Conservation (phyloP, 2,113 vertebrate species). For the Notechis scutatus region DNA sequence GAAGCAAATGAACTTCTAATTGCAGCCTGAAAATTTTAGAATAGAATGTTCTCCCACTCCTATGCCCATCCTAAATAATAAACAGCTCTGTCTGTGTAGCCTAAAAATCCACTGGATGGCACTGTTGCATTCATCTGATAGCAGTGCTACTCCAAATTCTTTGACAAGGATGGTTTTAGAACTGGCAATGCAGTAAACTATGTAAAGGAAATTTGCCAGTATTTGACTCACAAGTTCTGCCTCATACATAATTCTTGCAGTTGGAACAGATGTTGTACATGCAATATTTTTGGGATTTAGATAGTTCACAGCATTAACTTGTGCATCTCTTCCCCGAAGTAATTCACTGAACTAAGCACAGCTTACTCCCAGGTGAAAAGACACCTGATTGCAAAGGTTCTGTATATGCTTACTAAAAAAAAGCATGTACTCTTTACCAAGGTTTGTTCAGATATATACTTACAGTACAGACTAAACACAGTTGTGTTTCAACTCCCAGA, state of each 20-base stretch:
- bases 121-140: constrained; percentile 63
- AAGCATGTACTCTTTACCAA: background rate
- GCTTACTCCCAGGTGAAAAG: background rate
- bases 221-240: background rate
- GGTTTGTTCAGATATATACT: background rate
- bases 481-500: background rate
- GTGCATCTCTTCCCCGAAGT: background rate
- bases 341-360: background rate
- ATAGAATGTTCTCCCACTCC: background rate
- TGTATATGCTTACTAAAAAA: background rate
- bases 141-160: background rate
- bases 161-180: background rate
- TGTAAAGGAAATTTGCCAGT: background rate
- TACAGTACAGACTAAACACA: background rate
- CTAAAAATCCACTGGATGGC: constrained; percentile 67
- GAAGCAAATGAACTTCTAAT: background rate
- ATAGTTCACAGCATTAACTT: background rate
- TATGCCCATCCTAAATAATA: background rate
- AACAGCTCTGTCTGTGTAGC: background rate
- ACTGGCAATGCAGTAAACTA: constrained; percentile 4
- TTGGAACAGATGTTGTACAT: background rate
- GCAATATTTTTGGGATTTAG: background rate
- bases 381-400: background rate
- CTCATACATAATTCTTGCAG: background rate
- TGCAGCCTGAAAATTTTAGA: background rate